A percentile compares a stretch with the other conserved stretches of the same genome.
Conservation (phyloP, 2,113 vertebrate genomes). For the Chaenogobius annularis region DNA sequence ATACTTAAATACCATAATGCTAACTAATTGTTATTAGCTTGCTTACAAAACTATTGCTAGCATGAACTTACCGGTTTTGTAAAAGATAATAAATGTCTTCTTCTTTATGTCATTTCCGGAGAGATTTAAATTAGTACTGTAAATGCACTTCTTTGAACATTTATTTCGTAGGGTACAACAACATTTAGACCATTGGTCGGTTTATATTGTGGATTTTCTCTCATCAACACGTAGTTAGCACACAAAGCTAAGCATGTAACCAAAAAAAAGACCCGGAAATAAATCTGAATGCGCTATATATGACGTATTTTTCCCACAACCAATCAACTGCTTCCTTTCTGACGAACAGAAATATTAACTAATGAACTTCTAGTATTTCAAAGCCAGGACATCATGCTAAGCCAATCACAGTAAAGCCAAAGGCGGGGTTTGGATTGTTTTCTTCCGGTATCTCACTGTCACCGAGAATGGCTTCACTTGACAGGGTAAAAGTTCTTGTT, state of each 20-base stretch:
- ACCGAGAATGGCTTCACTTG: conserved; percentile 88
- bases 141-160: not conserved
- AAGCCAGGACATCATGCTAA: fast-evolving
- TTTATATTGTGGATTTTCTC: not conserved
- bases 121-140: not conserved
- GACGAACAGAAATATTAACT: not conserved
- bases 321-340: conserved; percentile 9
- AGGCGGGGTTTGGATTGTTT: conserved; percentile 24
- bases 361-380: not conserved
- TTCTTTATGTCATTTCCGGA: conserved; percentile 28
- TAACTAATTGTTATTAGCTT: not conserved
- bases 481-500: conserved; percentile 93
- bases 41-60: not conserved
- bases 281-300: not conserved
- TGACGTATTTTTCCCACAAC: not conserved
- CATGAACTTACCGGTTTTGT: conserved; percentile 18
- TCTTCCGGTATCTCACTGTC: conserved; percentile 44
- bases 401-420: conserved; percentile 15
- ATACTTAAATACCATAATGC: not conserved
- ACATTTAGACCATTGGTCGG: not conserved
- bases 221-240: not conserved
- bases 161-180: not conserved
- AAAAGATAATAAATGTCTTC: not conserved
- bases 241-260: not conserved
- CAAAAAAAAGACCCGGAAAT: conserved; percentile 38